A percentile compares a stretch with the other conserved stretches of the same genome.
Conservation (phyloP, 2,113 vertebrate genomes). For the Epinephelus cyanopodus region DNA sequence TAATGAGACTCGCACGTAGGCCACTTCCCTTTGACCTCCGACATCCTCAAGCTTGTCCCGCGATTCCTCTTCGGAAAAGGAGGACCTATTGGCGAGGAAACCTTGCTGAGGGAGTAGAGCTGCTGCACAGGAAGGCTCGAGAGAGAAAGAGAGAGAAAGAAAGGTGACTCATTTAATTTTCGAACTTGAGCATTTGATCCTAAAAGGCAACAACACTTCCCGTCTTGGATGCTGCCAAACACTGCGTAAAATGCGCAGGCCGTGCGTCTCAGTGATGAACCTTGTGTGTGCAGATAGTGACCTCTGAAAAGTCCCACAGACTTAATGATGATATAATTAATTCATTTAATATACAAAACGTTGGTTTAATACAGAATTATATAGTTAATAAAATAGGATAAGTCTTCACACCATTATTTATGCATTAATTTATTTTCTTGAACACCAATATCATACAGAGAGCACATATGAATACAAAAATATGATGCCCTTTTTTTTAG, state of each 20-base stretch:
- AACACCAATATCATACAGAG: too few relatives aligned
- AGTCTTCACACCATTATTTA: background rate
- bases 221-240: constrained; percentile 64
- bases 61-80: constrained; percentile 87
- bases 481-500: background rate
- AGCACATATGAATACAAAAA: background rate
- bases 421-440: background rate
- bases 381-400: background rate
- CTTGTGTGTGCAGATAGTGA: constrained; percentile 71
- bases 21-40: constrained; percentile 79
- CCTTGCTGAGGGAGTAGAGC: constrained; percentile 73
- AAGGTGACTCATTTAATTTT: constrained; percentile 77
- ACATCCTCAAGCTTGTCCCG: constrained; percentile 74
- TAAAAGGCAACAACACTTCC: constrained; percentile 86
- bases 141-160: constrained; percentile 50
- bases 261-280: background rate
- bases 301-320: constrained; percentile 48
- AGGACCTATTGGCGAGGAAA: constrained; percentile 87
- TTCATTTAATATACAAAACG: too few relatives aligned
- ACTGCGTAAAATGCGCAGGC: constrained; percentile 77
- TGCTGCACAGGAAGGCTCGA: constrained; percentile 76
- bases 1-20: constrained; percentile 77
- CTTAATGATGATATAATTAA: constrained; percentile 1
- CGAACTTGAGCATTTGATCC: constrained; percentile 78
- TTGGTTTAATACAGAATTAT: too few relatives aligned